A percentile compares a stretch with the other conserved stretches of the same genome.
These are phyloP conservation scores for Drosophila lacertosa DNA, from an alignment of 1,140 invertebrate species.

Conservation along the genomic window DNA sequence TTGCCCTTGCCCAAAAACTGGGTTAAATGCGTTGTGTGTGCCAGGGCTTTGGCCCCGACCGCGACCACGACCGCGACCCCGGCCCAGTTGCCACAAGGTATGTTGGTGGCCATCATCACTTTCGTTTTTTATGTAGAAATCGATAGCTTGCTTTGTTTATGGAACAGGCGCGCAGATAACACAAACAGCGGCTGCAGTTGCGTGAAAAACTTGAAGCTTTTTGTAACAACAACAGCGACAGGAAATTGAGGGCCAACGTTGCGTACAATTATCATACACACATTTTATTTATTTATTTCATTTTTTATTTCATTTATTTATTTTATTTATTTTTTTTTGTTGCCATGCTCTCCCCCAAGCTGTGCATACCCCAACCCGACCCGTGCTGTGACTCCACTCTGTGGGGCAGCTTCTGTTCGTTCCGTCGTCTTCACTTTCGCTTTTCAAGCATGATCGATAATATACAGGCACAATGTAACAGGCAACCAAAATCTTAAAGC, in stretches of 20 bases:
- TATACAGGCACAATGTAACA: slow-evolving; percentile 72
- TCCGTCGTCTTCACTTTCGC: slow-evolving; percentile 59
- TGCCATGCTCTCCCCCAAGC: slow-evolving; percentile 6
- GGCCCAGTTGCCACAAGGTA: slow-evolving; percentile 7
- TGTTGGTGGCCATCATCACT: slow-evolving; percentile 52
- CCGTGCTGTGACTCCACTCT: neutral
- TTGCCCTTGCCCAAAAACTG: slow-evolving; percentile 48
- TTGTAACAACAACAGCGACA: slow-evolving; percentile 8
- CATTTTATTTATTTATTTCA: slow-evolving; percentile 7
- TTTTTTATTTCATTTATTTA: slow-evolving; percentile 4
- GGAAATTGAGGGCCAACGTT: slow-evolving; percentile 44
- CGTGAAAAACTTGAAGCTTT: slow-evolving; percentile 25
- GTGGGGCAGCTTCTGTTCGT: no score
- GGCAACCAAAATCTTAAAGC: slow-evolving; percentile 50
- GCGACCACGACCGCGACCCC: slow-evolving; percentile 1
- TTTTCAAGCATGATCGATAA: slow-evolving; percentile 78
- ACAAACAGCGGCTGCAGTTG: slow-evolving; percentile 8
- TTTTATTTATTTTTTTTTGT: slow-evolving; percentile 11
- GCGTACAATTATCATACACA: slow-evolving; percentile 41
- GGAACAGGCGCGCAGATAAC: slow-evolving; percentile 61
- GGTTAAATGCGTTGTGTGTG: slow-evolving; percentile 46
- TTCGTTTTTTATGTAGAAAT: slow-evolving; percentile 82
- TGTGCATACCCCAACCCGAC: neutral
- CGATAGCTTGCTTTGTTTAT: slow-evolving; percentile 76
- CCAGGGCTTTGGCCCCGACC: slow-evolving; percentile 34